These are phyloP conservation scores for Ellobium chinense DNA, from an alignment of 2,888 invertebrate species.

Conservation along the genomic window DNA sequence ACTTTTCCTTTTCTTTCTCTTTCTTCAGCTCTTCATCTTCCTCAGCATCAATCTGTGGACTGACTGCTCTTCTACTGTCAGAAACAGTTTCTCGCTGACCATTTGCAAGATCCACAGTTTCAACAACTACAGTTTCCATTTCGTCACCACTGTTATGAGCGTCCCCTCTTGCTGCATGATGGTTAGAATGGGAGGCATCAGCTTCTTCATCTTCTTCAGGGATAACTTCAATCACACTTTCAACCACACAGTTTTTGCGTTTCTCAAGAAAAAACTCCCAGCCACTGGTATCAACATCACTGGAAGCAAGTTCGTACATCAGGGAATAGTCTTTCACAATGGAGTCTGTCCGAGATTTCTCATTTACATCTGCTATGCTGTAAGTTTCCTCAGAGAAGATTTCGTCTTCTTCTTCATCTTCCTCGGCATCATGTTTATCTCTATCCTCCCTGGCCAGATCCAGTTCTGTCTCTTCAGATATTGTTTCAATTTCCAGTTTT, in stretches of 20 bases:
- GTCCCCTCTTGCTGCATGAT: background rate
- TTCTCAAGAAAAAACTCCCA: conserved; percentile 71
- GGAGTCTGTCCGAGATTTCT: conserved; percentile 56
- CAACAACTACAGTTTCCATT: conserved; percentile 12
- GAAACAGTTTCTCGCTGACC: conserved; percentile 1
- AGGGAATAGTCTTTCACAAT: conserved; percentile 67
- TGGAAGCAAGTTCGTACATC: conserved; percentile 65
- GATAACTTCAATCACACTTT: conserved; percentile 64
- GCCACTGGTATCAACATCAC: conserved; percentile 64
- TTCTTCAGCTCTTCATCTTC: conserved; percentile 16
- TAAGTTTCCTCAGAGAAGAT: conserved; percentile 44
- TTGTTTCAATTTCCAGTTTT: conserved; percentile 39
- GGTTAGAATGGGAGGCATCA: background rate
- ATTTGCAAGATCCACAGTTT: conserved; percentile 24
- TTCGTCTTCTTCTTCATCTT: conserved; percentile 42
- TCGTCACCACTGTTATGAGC: conserved; percentile 6
- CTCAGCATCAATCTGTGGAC: background rate
- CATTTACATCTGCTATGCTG: conserved; percentile 58
- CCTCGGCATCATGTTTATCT: conserved; percentile 6
- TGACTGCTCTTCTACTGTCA: background rate
- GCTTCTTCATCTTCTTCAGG: conserved; percentile 21
- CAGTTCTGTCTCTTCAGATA: conserved; percentile 41
- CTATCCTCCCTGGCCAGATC: conserved; percentile 37
- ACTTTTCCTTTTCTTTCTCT: conserved; percentile 56
- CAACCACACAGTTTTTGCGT: conserved; percentile 64